Conservation (phyloP, 1,140 invertebrate genomes). For the Magallana gigas region DNA sequence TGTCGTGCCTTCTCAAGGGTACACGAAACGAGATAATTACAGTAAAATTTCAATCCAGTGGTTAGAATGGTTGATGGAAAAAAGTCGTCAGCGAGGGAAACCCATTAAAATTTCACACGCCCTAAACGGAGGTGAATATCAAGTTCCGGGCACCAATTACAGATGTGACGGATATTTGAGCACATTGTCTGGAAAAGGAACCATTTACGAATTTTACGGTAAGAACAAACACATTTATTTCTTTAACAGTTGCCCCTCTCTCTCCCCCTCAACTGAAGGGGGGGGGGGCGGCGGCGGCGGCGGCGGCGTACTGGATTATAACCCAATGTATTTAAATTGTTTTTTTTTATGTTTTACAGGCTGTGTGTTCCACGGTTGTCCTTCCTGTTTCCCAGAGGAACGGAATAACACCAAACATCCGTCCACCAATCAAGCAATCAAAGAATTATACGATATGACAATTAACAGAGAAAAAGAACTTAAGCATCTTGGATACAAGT, state of each 20-base stretch:
- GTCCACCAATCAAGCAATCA: constrained; percentile 38
- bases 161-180: constrained; percentile 43
- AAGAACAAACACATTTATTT: neutral
- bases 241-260: neutral
- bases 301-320: constrained; percentile 3
- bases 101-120: constrained; percentile 48
- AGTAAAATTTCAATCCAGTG: constrained; percentile 49
- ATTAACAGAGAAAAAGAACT: constrained; percentile 31
- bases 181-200: constrained; percentile 13
- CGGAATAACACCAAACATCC: constrained; percentile 31
- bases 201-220: constrained; percentile 51
- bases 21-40: constrained; percentile 46
- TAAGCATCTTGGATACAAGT: constrained; percentile 4
- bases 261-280: neutral
- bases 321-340: neutral
- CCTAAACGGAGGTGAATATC: constrained; percentile 48
- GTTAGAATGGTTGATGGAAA: constrained; percentile 51
- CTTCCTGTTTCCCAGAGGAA: constrained; percentile 38
- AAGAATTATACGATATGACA: constrained; percentile 46
- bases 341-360: neutral
- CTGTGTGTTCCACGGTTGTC: constrained; percentile 52
- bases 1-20: constrained; percentile 46
- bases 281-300: constrained; percentile 14
- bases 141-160: constrained; percentile 39
- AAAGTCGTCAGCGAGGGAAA: constrained; percentile 18